phyloP scores from a whole-genome alignment of 53 echinoderm and acorn worm genomes.

The Luidia sarsii region DNA sequence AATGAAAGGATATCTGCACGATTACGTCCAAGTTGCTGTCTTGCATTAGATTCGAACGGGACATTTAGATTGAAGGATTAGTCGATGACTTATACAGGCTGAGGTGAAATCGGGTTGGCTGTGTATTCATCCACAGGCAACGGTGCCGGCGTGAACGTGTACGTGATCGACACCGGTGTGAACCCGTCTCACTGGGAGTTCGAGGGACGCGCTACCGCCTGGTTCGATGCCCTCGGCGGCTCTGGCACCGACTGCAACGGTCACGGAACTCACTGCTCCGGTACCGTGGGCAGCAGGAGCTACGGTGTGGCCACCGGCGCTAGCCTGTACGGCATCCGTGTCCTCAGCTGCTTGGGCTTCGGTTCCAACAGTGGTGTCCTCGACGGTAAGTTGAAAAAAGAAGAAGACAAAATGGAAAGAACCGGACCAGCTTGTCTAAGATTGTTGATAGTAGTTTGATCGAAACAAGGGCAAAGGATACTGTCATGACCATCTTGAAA shows the following conservation, averaged over 20 bases:
- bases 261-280: conserved; percentile 77
- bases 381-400: conserved; percentile 43
- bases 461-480: no score
- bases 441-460: no score
- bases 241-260: conserved; percentile 73
- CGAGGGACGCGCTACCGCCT: conserved; percentile 57
- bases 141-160: conserved; percentile 74
- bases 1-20: no score
- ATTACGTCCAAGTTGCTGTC: no score
- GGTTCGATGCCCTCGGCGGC: conserved; percentile 68
- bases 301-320: conserved; percentile 68
- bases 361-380: conserved; percentile 69
- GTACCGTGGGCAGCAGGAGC: conserved; percentile 63
- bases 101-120: no score
- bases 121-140: conserved; percentile 32
- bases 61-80: no score
- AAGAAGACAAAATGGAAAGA: neutral
- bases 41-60: no score
- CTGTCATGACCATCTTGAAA: no score
- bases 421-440: no score
- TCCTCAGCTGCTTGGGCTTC: conserved; percentile 70
- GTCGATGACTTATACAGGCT: no score
- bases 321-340: conserved; percentile 67
- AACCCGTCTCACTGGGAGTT: conserved; percentile 74
- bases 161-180: conserved; percentile 93